Evolutionary conservation across 2,797 vertebrate genomes (phyloP), one percentile per base, ranked within the genome.

Genomic region (Catharus ustulatus): DNA sequence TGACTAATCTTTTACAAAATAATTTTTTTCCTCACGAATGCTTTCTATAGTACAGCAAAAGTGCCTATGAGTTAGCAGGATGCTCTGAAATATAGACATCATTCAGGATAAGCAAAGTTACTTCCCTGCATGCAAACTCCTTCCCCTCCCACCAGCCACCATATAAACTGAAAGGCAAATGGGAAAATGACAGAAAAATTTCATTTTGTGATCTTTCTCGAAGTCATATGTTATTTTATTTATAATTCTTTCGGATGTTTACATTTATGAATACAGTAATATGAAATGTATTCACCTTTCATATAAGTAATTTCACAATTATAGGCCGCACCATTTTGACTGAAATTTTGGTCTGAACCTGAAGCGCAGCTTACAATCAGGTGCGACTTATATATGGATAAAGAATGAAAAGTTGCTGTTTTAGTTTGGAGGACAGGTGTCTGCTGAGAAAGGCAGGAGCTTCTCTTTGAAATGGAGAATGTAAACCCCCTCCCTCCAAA

Each of bases 1-100:
- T 87, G 77, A 82, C 75, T 89, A 92, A 93, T 94, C 64, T 90
- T 59, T 72, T 87, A 85, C 12, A 22, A 93, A 91, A 84, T 43
- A 73, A 6, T 7, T 55, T 62, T 74, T 87, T 84, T 54, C 36
- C 38, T 84, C 48, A 26, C 26, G 48, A 55, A 30, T 51, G 22
- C 32, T 80, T 88, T 18, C 17, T 69, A 8, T n/a, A 43, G 18
- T n/a, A 21, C 32, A 83, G 21, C 40, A 84, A 49, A 71, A 51
- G 49, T 32, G 19, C 18, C 62, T 72, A 2, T 55, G 76, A 82
- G 18, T 36, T 78, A 89, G 23, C 19, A 54, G 29, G n/a, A 73
- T 59, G 26, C 15, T 88, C n/a, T 58, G 73, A 76, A 46, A 86
- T 58, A 43, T 0, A 87, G 61, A 36, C 84, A 12, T 69, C 46